Evolutionary conservation across 1,140 invertebrate species (phyloP), one percentile per base, ranked within the genome.

Genomic region (Macrobrachium rosenbergii): DNA sequence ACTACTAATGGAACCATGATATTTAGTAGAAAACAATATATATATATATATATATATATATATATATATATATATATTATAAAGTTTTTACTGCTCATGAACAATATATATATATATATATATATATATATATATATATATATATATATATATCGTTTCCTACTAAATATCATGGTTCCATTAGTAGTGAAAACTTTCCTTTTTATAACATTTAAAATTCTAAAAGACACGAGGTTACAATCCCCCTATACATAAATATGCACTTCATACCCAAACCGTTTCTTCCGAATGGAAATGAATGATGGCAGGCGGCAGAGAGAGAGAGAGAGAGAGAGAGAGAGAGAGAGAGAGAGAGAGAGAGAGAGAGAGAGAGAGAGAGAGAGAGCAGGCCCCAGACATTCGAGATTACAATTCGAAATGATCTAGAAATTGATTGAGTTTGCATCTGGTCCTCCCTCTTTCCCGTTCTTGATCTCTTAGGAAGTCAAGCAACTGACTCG

Each of bases 261-360:
- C 0, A 52, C 52, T 52, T 52, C 52, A 52, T 52, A 52, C 52
- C 52, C 52, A 10, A 58, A 58, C 23, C n/a, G 52, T 77, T 52
- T 45, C 73, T 52, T 52, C 37, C 73, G 52, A 59, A 78, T 78
- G 76, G 60, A 59, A 59, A 78, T 21, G 59, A 60, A n/a, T 79
- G 60, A 28, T 79, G 23, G 59, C 23, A 23, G 59, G n/a, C 8
- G 23, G 21, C 28, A 43, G 76, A 78, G 76, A 78, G 76, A 78
- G 76, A 77, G 75, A n/a, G n/a, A 78, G 75, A 78, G 45, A 78
- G 45, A 58, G 45, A 59, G 45, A 78, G 76, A 78, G 76, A 78
- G 76, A 59, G 73, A 59, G 76, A 77, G 75, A 77, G 75, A 77
- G 75, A 77, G 75, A 77, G 75, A 77, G 75, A 77, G 75, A 77